These are phyloP conservation scores for Sceloporus tristichus DNA, from an alignment of 2,113 vertebrate genomes.

Conservation along the genomic window DNA sequence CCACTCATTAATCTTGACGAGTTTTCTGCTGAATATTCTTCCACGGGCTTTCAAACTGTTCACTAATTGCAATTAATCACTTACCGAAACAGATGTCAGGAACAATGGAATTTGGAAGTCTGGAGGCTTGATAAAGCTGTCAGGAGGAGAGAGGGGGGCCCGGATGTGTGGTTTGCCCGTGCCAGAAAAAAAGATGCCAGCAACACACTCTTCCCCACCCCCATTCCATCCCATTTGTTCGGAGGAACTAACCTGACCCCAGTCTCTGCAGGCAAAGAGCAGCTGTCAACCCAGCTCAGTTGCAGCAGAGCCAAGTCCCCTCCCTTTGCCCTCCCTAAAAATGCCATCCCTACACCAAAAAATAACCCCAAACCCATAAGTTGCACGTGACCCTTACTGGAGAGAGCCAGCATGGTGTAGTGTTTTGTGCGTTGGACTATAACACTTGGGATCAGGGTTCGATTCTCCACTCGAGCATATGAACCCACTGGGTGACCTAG, in stretches of 20 bases:
- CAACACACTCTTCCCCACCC: constrained; percentile 55
- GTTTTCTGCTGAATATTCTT: constrained; percentile 95
- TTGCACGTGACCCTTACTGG: background rate
- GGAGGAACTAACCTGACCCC: constrained; percentile 62
- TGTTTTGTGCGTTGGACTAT: too few relatives aligned
- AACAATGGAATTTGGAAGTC: constrained; percentile 90
- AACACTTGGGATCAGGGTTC: too few relatives aligned
- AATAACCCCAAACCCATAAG: background rate
- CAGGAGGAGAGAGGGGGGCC: constrained; percentile 70
- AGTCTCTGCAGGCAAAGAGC: constrained; percentile 50
- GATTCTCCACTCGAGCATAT: too few relatives aligned
- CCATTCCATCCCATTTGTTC: constrained; percentile 48
- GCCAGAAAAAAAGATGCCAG: constrained; percentile 53
- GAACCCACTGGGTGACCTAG: too few relatives aligned
- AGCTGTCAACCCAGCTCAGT: constrained; percentile 62
- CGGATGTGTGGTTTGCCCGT: constrained; percentile 52
- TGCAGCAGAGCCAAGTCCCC: background rate
- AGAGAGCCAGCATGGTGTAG: too few relatives aligned
- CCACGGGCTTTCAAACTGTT: constrained; percentile 94
- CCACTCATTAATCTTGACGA: constrained; percentile 97
- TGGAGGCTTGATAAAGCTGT: constrained; percentile 88
- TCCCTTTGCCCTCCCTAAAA: background rate
- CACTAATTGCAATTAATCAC: constrained; percentile 99
- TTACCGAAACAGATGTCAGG: constrained; percentile 97
- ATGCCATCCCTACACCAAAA: background rate